Conservation (phyloP, 2,888 invertebrate genomes). For the Syrista parreyssii region DNA sequence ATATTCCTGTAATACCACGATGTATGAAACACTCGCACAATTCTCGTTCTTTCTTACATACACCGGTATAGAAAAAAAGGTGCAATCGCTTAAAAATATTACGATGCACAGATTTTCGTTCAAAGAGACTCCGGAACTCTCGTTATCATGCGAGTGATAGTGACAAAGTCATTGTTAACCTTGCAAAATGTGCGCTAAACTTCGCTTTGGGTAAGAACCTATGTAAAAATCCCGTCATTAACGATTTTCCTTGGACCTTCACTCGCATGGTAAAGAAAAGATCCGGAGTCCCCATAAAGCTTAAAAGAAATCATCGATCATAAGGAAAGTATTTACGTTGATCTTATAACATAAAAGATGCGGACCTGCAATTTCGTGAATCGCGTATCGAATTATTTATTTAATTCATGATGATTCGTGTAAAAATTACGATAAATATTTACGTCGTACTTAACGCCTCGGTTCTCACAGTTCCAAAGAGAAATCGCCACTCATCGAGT, state of each 20-base stretch:
- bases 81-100: not conserved
- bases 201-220: too few species aligned
- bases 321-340: not conserved
- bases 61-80: not conserved
- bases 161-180: too few species aligned
- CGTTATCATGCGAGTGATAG: too few species aligned
- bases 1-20: constrained; percentile 41
- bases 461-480: not conserved
- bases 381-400: not conserved
- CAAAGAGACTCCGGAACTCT: too few species aligned
- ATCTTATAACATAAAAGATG: not conserved
- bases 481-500: not conserved
- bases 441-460: not conserved
- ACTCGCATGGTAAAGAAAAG: too few species aligned
- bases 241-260: too few species aligned
- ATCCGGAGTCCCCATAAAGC: not conserved
- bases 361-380: not conserved
- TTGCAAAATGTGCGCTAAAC: too few species aligned
- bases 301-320: not conserved
- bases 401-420: not conserved
- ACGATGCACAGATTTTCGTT: not conserved
- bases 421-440: not conserved
- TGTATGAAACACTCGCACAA: constrained; percentile 12
- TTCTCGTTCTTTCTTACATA: not conserved
- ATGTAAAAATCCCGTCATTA: too few species aligned